Conservation (phyloP, 2,113 vertebrate species). For the Sula dactylatra region DNA sequence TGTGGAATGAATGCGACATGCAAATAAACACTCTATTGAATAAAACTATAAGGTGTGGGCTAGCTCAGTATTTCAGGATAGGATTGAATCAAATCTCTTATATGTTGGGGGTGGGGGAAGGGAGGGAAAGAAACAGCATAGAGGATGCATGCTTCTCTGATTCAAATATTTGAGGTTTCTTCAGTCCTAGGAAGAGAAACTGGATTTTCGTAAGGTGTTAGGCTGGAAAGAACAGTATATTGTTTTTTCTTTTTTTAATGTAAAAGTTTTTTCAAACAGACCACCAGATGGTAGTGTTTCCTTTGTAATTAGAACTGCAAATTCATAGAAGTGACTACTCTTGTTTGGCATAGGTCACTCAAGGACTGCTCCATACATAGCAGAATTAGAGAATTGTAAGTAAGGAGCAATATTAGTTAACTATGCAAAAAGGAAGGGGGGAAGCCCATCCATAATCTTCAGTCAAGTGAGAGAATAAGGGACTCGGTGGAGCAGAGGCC, state of each 20-base stretch:
- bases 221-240: not conserved
- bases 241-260: not conserved
- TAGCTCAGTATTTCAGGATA: not conserved
- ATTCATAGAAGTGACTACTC: not conserved
- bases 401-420: not conserved
- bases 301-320: slow-evolving; percentile 31
- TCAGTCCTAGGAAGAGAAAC: not conserved
- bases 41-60: not conserved
- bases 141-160: not conserved
- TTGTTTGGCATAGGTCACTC: slow-evolving; percentile 34
- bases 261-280: not conserved
- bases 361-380: slow-evolving; percentile 15
- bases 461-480: not conserved
- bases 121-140: not conserved
- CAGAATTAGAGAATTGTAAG: not conserved
- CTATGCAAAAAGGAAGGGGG: not conserved
- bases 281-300: slow-evolving; percentile 77
- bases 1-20: not conserved
- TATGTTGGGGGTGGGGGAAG: not conserved
- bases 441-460: not conserved
- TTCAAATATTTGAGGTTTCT: not conserved
- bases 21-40: not conserved
- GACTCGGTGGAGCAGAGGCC: not conserved
- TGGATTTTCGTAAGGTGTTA: not conserved
- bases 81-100: not conserved